Conservation (phyloP, 2,888 invertebrate species). For the Drosophila pseudotakahashii region DNA sequence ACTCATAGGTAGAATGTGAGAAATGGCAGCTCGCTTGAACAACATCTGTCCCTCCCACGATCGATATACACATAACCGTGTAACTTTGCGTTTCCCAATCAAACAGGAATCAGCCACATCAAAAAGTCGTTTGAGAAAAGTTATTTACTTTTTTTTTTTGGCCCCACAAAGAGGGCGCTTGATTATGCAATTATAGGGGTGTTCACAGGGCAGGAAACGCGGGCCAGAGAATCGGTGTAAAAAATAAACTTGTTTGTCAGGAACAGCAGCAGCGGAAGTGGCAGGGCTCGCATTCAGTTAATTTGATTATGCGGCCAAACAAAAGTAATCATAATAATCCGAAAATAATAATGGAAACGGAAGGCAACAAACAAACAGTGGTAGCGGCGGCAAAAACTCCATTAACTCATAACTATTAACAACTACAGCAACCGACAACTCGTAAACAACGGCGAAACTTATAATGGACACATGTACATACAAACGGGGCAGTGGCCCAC, state of each 20-base stretch:
- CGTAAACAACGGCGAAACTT: conserved; percentile 76
- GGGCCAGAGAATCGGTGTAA: conserved; percentile 24
- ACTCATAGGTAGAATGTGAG: background rate
- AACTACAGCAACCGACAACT: conserved; percentile 70
- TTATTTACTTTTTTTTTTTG: conserved; percentile 34
- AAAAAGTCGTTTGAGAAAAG: conserved; percentile 69
- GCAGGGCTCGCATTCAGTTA: conserved; percentile 52
- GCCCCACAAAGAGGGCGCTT: conserved; percentile 4
- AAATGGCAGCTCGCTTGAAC: background rate
- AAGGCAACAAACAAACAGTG: conserved; percentile 45
- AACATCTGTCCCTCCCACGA: conserved; percentile 4
- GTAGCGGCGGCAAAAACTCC: conserved; percentile 61
- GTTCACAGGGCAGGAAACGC: conserved; percentile 22
- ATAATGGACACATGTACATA: conserved; percentile 79
- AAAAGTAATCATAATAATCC: conserved; percentile 78
- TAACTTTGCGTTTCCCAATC: conserved; percentile 54
- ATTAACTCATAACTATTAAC: conserved; percentile 81
- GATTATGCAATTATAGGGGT: conserved; percentile 51
- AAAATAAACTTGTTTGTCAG: conserved; percentile 45
- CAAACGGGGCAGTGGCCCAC: conserved; percentile 41
- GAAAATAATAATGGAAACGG: conserved; percentile 74
- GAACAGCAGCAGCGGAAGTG: conserved; percentile 19
- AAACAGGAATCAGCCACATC: conserved; percentile 73
- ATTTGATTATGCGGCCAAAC: conserved; percentile 76
- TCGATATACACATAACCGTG: conserved; percentile 7